Conservation (phyloP, 2,113 vertebrate species). For the Petrocephalus microphthalmus region DNA sequence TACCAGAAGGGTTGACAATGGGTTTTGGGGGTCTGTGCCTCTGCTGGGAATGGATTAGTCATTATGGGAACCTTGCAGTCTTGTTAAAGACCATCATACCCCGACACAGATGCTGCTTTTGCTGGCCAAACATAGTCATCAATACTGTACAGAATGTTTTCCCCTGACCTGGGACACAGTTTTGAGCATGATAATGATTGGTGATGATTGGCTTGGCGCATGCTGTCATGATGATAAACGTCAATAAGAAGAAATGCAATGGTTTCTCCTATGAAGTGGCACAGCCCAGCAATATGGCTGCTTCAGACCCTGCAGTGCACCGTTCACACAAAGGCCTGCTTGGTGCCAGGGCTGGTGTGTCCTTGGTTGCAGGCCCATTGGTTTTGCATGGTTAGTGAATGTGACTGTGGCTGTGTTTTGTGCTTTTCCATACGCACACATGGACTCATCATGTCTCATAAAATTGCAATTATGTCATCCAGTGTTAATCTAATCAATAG, state of each 20-base stretch:
- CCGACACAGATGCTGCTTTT: background rate
- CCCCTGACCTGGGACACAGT: background rate
- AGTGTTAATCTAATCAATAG: background rate
- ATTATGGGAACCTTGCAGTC: background rate
- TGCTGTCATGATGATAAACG: background rate
- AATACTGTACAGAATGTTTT: background rate
- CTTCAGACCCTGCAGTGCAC: background rate
- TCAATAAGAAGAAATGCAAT: background rate
- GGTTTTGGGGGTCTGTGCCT: background rate
- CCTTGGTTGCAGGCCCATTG: background rate
- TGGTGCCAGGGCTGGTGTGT: background rate
- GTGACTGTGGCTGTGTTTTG: background rate
- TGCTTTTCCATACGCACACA: background rate
- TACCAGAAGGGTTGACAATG: background rate
- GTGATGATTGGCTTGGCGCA: background rate
- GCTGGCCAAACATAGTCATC: background rate
- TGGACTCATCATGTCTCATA: background rate
- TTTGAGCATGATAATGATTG: background rate
- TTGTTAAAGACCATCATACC: background rate
- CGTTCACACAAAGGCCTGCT: background rate
- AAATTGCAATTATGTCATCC: background rate
- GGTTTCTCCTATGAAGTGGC: background rate
- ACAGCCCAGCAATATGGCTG: background rate
- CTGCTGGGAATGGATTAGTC: background rate
- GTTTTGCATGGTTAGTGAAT: background rate